Percentiles rank a stretch among this genome's conserved stretches.
Conservation (phyloP, 1,140 invertebrate genomes). For the Anoplophora glabripennis region DNA sequence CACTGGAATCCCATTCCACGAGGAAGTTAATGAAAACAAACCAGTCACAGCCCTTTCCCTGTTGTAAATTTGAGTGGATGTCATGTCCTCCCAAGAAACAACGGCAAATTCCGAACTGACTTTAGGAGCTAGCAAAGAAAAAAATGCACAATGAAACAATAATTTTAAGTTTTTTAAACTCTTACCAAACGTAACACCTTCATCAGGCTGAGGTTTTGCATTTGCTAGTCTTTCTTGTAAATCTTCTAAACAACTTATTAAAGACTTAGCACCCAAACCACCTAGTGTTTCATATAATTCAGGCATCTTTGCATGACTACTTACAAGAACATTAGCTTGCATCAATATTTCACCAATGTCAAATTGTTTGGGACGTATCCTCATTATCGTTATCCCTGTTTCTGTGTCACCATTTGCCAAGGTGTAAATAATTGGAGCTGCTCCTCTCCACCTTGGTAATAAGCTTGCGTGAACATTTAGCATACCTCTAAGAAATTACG, state of each 20-base stretch:
- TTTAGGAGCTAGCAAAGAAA: slow-evolving; percentile 66
- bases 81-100: slow-evolving; percentile 63
- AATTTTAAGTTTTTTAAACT: slow-evolving; percentile 21
- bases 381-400: slow-evolving; percentile 88
- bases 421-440: slow-evolving; percentile 82
- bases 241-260: slow-evolving; percentile 62
- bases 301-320: slow-evolving; percentile 60
- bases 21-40: slow-evolving; percentile 61
- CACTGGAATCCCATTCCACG: slow-evolving; percentile 56
- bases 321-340: slow-evolving; percentile 62
- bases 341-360: slow-evolving; percentile 81
- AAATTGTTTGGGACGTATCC: slow-evolving; percentile 81
- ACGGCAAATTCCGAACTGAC: slow-evolving; percentile 57
- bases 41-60: slow-evolving; percentile 64
- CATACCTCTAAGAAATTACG: slow-evolving; percentile 63
- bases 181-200: slow-evolving; percentile 67
- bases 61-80: slow-evolving; percentile 61
- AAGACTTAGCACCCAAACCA: slow-evolving; percentile 64
- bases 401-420: slow-evolving; percentile 76
- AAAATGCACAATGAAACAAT: slow-evolving; percentile 25
- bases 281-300: slow-evolving; percentile 67
- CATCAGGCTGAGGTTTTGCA: slow-evolving; percentile 58
- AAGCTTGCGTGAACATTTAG: slow-evolving; percentile 90
- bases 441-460: slow-evolving; percentile 89
- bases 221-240: slow-evolving; percentile 59